A percentile compares a stretch with the other conserved stretches of the same genome.
These are phyloP conservation scores for Amphiprion clarkii DNA, from an alignment of 2,797 vertebrate genomes.

Conservation along the genomic window DNA sequence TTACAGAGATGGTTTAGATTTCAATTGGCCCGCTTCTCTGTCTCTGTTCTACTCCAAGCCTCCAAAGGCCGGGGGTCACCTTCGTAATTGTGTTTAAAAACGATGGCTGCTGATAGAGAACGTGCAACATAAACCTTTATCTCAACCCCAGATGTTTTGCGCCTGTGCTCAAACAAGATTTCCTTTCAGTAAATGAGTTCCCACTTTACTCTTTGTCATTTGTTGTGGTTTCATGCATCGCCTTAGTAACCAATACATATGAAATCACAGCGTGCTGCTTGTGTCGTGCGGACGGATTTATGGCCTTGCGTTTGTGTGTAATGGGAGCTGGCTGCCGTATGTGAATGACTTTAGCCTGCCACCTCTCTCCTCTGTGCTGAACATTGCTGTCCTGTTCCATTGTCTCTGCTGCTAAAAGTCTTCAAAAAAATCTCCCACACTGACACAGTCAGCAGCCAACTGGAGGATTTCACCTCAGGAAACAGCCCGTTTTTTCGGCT, in stretches of 20 bases:
- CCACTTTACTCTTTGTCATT: slow-evolving; percentile 61
- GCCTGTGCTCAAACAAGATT: slow-evolving; percentile 41
- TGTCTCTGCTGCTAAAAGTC: slow-evolving; percentile 70
- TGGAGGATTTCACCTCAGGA: slow-evolving; percentile 78
- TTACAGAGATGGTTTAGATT: slow-evolving; percentile 68
- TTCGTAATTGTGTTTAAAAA: slow-evolving; percentile 49
- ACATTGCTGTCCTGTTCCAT: slow-evolving; percentile 72
- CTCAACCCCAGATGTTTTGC: slow-evolving; percentile 48
- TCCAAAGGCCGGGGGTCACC: slow-evolving; percentile 64
- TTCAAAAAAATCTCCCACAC: slow-evolving; percentile 54
- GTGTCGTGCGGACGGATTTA: slow-evolving; percentile 76
- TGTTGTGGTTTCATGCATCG: slow-evolving; percentile 73
- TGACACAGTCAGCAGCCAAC: slow-evolving; percentile 73
- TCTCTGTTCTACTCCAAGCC: slow-evolving; percentile 28
- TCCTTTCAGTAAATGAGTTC: slow-evolving; percentile 61
- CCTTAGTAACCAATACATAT: slow-evolving; percentile 81
- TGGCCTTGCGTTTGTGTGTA: slow-evolving; percentile 73
- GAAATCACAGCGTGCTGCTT: slow-evolving; percentile 75
- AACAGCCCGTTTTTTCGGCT: slow-evolving; percentile 73
- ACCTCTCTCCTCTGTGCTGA: slow-evolving; percentile 64
- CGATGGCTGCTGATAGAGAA: slow-evolving; percentile 41
- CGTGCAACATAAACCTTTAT: slow-evolving; percentile 48
- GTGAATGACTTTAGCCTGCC: slow-evolving; percentile 71
- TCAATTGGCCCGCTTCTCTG: slow-evolving; percentile 57
- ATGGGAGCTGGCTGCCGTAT: slow-evolving; percentile 72